Percentiles rank a stretch among this genome's conserved stretches.
phyloP scores from a whole-genome alignment of 2,888 invertebrate genomes.

The Sepioteuthis lessoniana region DNA sequence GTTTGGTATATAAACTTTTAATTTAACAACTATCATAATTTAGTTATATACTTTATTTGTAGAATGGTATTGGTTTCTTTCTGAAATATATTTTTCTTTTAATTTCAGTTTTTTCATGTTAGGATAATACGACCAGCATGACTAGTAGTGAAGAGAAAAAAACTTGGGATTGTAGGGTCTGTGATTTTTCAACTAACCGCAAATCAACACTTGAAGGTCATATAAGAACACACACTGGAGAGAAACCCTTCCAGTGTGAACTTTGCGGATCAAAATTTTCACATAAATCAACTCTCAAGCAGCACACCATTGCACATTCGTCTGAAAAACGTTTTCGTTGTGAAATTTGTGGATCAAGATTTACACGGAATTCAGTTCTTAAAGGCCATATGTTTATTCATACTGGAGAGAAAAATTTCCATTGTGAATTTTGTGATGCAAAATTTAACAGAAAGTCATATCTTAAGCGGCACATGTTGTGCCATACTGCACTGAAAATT shows the following conservation, averaged over 20 bases:
- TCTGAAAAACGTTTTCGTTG: not conserved
- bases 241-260: not conserved
- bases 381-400: not conserved
- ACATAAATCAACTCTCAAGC: not conserved
- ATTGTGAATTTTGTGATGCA: conserved; percentile 14
- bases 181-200: too few relatives aligned
- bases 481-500: not conserved
- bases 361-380: not conserved
- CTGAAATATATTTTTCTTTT: too few relatives aligned
- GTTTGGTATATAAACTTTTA: too few relatives aligned
- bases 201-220: not conserved
- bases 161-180: too few relatives aligned
- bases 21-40: too few relatives aligned
- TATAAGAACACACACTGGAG: conserved; percentile 24
- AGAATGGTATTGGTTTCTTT: too few relatives aligned
- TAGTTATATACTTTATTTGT: too few relatives aligned
- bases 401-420: not conserved
- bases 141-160: too few relatives aligned
- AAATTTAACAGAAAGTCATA: not conserved
- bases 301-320: not conserved
- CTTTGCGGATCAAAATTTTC: not conserved
- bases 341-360: not conserved
- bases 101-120: too few relatives aligned
- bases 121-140: too few relatives aligned
- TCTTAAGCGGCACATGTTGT: not conserved